Evolutionary conservation across 2,888 invertebrate genomes (phyloP), one percentile per base, ranked within the genome.

Genomic region (Cerastis leucographa): DNA sequence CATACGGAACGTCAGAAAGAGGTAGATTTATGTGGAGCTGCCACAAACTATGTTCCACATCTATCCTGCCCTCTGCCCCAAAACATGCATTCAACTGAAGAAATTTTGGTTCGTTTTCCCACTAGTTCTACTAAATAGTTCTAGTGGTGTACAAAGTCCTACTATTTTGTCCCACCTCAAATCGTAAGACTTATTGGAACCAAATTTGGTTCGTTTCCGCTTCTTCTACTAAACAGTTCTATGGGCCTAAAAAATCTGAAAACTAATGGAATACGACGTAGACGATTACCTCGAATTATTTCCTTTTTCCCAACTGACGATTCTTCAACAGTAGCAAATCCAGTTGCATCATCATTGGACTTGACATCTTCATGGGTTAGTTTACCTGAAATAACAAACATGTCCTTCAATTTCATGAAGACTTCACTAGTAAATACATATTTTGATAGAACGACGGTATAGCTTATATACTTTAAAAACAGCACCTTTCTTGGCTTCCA

Each of bases 311-410:
- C 95, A 42, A 95, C 84, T 4, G 85, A 76, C 0, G 95, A 95
- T 85, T 96, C 95, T 81, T 95, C 94, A 0, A 95, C 95, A 0
- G 94, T 94, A 0, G 96, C 94, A 75, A 95, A 95, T 0, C 96
- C 95, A 56, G 93, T 92, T 75, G 92, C 92, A 7, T 85, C 85
- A 17, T 92, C 92, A 44, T 89, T 89, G 0, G 74, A 46, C 0
- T 85, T 66, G 6, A 91, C 89, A 5, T 90, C 90, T 2, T 94
- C 94, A 29, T 94, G 90, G 0, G 83, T 80, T 8, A 94, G 83
- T 61, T 90, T 86, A 0, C 87, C 87, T 87, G 29, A 54, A 83
- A 83, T 0, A 42, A n/a, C 9, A 42, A 2, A 9, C 7, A 51
- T 8, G 6, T 9, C 11, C 9, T 29, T 9, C 59, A 4, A 59